A percentile compares a stretch with the other conserved stretches of the same genome.
Conservation (phyloP, 2,797 vertebrate species). For the Peromyscus melanophrys region DNA sequence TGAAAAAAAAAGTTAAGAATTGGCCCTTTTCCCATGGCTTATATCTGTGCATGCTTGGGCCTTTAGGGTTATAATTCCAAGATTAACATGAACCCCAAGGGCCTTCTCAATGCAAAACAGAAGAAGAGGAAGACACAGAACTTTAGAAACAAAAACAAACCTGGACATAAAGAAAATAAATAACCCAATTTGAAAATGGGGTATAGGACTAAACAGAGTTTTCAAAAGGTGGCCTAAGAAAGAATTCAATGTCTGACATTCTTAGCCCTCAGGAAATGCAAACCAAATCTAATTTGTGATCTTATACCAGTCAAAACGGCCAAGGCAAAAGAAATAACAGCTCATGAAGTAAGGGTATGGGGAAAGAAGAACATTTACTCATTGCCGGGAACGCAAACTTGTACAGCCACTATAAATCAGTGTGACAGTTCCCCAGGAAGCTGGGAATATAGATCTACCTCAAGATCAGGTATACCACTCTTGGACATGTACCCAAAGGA, state of each 20-base stretch:
- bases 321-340: not conserved
- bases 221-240: not conserved
- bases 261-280: not conserved
- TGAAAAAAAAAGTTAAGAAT: slow-evolving; percentile 33
- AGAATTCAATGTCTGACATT: not conserved
- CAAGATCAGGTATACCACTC: not conserved
- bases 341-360: not conserved
- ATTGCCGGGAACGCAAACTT: not conserved
- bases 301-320: not conserved
- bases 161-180: not conserved
- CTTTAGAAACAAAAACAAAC: not conserved
- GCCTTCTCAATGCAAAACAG: not conserved
- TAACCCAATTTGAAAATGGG: not conserved
- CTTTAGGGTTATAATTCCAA: not conserved
- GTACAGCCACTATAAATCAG: not conserved
- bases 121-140: not conserved
- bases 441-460: not conserved
- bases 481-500: not conserved
- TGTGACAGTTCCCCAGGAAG: not conserved
- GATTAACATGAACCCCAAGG: not conserved
- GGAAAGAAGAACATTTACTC: no score
- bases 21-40: not conserved
- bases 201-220: not conserved
- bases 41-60: not conserved
- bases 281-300: not conserved